phyloP scores from a whole-genome alignment of 2,888 invertebrate species.

The Ochlodes sylvanus region DNA sequence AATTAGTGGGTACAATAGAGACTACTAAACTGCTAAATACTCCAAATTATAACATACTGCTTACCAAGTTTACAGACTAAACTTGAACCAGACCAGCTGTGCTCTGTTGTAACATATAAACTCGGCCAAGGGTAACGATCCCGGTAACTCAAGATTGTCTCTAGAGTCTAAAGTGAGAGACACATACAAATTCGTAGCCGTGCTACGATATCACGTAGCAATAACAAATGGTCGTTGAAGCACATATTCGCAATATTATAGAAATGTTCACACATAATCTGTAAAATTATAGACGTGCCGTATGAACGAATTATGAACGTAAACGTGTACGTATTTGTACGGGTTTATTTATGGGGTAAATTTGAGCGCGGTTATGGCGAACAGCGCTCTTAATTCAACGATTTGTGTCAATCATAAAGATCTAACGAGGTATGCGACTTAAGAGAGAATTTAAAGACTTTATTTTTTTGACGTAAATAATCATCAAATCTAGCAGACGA shows the following conservation, averaged over 20 bases:
- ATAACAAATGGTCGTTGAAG: conserved; percentile 9
- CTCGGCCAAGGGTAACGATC: conserved; percentile 24
- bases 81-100: conserved; percentile 1
- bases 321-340: not conserved
- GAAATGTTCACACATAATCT: conserved; percentile 8
- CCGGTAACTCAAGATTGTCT: conserved; percentile 6
- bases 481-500: too few relatives aligned
- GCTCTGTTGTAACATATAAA: conserved; percentile 5
- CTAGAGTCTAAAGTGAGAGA: conserved; percentile 7
- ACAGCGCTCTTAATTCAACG: too few relatives aligned
- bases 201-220: conserved; percentile 10
- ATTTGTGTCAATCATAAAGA: too few relatives aligned
- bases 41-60: not conserved
- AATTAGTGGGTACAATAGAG: too few relatives aligned
- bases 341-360: not conserved
- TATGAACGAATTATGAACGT: not conserved
- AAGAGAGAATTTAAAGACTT: too few relatives aligned
- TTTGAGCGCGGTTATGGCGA: too few relatives aligned
- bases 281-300: not conserved
- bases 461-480: too few relatives aligned
- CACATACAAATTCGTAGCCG: conserved; percentile 10
- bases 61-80: conserved; percentile 9
- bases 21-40: too few relatives aligned
- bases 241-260: not conserved
- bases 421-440: too few relatives aligned